Evolutionary conservation across 2,797 vertebrate genomes (phyloP), one percentile per base, ranked within the genome.

Genomic region (Taeniopygia guttata): DNA sequence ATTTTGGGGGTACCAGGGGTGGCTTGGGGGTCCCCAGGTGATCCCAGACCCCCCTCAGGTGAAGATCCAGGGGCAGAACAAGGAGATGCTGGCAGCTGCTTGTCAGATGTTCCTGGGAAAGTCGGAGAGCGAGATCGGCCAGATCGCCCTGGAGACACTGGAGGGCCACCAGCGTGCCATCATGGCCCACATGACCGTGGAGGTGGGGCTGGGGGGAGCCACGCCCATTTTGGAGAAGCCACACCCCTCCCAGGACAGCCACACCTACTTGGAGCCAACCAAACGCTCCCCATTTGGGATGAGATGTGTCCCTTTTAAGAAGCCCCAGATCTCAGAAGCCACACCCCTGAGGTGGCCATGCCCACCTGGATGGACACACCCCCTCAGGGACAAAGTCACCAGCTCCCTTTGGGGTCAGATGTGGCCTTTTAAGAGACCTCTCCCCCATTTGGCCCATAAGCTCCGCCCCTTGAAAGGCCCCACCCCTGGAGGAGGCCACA

Each of bases 331-430:
- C 5, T 26, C 5, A 15, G 5, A 15, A 30, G 26, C 11, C 54
- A 36, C 0, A 2, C 32, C 52, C 40, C 25, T 0, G 1, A 8
- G 3, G 11, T 38, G 20, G 3, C 48, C 21, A 19, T 9, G 1
- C 49, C 68, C 16, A 32, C 10, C 2, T 5, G 23, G 8, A 32
- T 42, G 4, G 32, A 13, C 40, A 34, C 34, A 2, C 16, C 43
- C 21, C 5, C 17, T 26, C 3, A 5, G 22, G 38, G 16, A 14
- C 7, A 0, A 0, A 0, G 5, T 54, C 4, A 14, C 16, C 49
- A 5, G 11, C 40, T 40, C 38, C 13, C 1, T 3, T 7, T 23
- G 7, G 20, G 3, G 3, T 6, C 26, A 16, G 26, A 6, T 14
- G 1, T 38, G 27, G 34, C 34, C 10, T 34, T 40, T 75, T 40